Conservation (phyloP, 2,888 invertebrate genomes). For the Sarcophaga variegata region DNA sequence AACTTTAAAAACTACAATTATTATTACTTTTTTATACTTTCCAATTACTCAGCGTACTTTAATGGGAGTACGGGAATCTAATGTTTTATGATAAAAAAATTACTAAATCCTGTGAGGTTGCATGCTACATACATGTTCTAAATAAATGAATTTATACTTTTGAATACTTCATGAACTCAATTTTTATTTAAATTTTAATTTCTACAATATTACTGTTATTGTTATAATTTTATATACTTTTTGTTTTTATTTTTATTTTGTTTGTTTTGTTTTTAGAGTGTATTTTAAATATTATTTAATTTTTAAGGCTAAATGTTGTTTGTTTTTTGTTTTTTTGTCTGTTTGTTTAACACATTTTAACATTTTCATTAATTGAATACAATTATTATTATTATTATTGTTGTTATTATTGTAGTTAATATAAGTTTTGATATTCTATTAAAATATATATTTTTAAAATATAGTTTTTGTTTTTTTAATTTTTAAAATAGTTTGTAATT, state of each 20-base stretch:
- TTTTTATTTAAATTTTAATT: conserved; percentile 37
- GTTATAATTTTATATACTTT: neutral
- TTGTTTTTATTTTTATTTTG: conserved; percentile 13
- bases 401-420: neutral
- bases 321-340: neutral
- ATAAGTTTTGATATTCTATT: conserved; percentile 15
- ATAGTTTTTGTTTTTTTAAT: neutral
- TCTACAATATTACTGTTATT: conserved; percentile 35
- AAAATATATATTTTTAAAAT: conserved; percentile 31
- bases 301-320: conserved; percentile 56
- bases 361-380: conserved; percentile 43
- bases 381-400: conserved; percentile 33
- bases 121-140: neutral
- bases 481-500: neutral
- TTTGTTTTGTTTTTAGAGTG: conserved; percentile 1
- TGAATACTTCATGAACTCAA: conserved; percentile 52
- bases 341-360: conserved; percentile 44
- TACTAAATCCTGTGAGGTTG: neutral
- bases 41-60: too few relatives aligned
- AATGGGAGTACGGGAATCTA: too few relatives aligned
- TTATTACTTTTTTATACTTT: too few relatives aligned
- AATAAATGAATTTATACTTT: conserved; percentile 28
- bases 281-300: conserved; percentile 44
- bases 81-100: neutral
- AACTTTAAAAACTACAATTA: neutral